These are phyloP conservation scores for Apoderus coryli DNA, from an alignment of 2,888 invertebrate genomes.

Conservation along the genomic window DNA sequence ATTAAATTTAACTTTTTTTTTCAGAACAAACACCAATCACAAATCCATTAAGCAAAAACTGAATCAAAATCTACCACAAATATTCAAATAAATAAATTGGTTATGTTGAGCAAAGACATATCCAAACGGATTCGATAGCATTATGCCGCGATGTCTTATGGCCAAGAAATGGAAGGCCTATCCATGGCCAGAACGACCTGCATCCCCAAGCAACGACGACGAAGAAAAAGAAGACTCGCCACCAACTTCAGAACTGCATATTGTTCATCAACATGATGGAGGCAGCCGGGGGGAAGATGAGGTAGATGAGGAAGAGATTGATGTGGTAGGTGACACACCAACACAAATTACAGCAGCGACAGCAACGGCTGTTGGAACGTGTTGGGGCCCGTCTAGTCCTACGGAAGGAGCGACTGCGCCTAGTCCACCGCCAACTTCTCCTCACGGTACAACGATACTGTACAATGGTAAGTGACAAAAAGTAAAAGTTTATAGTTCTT, in stretches of 20 bases:
- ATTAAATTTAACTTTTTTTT: too few species aligned
- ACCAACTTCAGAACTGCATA: too few species aligned
- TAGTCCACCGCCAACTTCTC: constrained; percentile 53
- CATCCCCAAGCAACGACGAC: constrained; percentile 21
- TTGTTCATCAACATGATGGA: too few species aligned
- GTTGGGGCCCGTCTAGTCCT: constrained; percentile 62
- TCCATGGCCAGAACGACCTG: constrained; percentile 55
- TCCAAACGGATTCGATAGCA: too few species aligned
- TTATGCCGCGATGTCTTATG: constrained; percentile 94
- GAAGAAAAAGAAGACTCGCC: background rate
- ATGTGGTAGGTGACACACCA: constrained; percentile 62
- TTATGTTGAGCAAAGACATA: too few species aligned
- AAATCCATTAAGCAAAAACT: too few species aligned
- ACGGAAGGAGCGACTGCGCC: constrained; percentile 64
- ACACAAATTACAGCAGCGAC: constrained; percentile 20
- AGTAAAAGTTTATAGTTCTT: too few species aligned
- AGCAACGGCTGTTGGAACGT: too few species aligned
- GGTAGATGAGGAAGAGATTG: constrained; percentile 69
- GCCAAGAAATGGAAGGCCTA: constrained; percentile 91
- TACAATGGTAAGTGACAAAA: constrained; percentile 63
- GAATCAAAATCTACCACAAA: too few species aligned
- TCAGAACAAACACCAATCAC: too few species aligned
- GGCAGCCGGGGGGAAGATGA: constrained; percentile 26
- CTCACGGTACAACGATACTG: constrained; percentile 55
- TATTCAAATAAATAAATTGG: too few species aligned